A percentile compares a stretch with the other conserved stretches of the same genome.
Evolutionary conservation across 2,113 vertebrate genomes (phyloP).

Genomic region (Anolis carolinensis): DNA sequence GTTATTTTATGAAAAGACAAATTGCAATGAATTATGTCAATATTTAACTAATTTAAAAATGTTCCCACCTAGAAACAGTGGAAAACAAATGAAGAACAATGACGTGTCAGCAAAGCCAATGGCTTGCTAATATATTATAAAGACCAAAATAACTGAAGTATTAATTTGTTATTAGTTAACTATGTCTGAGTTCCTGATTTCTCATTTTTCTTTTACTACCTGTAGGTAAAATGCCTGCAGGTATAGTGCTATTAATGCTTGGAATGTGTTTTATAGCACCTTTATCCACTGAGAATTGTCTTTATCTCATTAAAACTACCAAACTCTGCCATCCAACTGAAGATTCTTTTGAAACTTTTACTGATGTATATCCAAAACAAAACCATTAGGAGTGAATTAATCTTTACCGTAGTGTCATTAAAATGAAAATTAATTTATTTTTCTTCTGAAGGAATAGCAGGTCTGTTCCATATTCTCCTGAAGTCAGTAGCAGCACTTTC

Average conservation of each 20-base stretch:
- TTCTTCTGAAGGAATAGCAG: background rate
- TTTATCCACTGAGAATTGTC: background rate
- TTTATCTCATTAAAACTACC: constrained; percentile 11
- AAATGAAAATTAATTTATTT: constrained; percentile 1
- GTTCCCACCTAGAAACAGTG: background rate
- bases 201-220: background rate
- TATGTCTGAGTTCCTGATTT: background rate
- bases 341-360: constrained; percentile 13
- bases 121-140: background rate
- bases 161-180: constrained; percentile 1
- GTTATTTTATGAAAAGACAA: background rate
- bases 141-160: background rate
- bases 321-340: background rate
- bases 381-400: background rate
- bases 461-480: background rate
- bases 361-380: background rate
- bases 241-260: constrained; percentile 4
- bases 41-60: background rate
- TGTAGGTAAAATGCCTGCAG: background rate
- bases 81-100: background rate
- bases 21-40: background rate
- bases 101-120: background rate
- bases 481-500: background rate
- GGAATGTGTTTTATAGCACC: background rate
- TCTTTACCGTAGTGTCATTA: background rate